phyloP scores from a whole-genome alignment of 2,797 vertebrate genomes.

The Anguilla marmorata region DNA sequence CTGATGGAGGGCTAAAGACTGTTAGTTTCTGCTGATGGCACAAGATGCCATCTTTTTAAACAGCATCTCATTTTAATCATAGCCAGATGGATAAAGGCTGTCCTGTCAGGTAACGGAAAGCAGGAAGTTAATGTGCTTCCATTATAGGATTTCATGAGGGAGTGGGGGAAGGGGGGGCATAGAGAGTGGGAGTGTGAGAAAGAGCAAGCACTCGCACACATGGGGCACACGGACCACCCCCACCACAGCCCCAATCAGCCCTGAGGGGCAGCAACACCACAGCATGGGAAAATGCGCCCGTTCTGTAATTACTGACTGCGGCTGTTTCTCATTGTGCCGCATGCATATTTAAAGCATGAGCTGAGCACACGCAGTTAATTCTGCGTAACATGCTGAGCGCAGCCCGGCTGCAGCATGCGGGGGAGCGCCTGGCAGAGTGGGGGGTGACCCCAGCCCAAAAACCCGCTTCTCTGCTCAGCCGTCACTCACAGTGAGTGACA shows the following conservation, averaged over 20 bases:
- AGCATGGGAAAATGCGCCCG: constrained; percentile 52
- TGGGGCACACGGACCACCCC: constrained; percentile 43
- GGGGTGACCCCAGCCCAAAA: neutral
- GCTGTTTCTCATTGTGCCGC: constrained; percentile 32
- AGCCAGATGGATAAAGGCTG: neutral
- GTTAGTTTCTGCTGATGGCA: constrained; percentile 1
- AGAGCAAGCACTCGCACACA: constrained; percentile 43
- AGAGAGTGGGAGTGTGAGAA: neutral
- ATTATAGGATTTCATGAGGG: constrained; percentile 44
- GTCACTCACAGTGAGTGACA: neutral
- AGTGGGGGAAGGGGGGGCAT: neutral
- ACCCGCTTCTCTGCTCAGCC: neutral
- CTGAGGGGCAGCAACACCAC: constrained; percentile 37
- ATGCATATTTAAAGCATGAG: constrained; percentile 29
- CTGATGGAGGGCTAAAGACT: neutral
- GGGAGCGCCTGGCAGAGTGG: neutral
- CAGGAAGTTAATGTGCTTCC: constrained; percentile 50
- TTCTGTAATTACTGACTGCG: constrained; percentile 51
- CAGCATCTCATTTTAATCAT: neutral
- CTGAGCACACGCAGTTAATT: constrained; percentile 38
- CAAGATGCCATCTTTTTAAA: neutral
- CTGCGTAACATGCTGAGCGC: constrained; percentile 29
- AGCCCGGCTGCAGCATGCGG: constrained; percentile 11
- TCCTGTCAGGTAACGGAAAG: constrained; percentile 6
- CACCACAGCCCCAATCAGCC: constrained; percentile 37